phyloP scores from a whole-genome alignment of 2,888 invertebrate genomes.

The Barypeithes pellucidus region DNA sequence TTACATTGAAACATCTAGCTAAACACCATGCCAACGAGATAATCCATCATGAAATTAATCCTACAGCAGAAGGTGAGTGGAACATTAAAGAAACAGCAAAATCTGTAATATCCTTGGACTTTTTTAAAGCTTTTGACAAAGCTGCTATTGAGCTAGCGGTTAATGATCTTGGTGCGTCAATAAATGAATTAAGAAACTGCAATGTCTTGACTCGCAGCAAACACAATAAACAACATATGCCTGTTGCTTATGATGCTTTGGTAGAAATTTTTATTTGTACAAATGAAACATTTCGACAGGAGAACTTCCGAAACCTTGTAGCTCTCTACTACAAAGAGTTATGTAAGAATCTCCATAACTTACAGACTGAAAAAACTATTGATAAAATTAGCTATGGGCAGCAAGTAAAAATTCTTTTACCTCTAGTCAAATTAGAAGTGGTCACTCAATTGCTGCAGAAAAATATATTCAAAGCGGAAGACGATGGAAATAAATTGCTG shows the following conservation, averaged over 20 bases:
- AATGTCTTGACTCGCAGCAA: background rate
- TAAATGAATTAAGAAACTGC: background rate
- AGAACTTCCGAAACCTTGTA: slow-evolving; percentile 45
- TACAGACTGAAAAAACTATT: background rate
- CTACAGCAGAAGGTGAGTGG: background rate
- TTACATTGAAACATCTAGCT: background rate
- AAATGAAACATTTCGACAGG: slow-evolving; percentile 45
- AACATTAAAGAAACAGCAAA: background rate
- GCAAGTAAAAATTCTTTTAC: slow-evolving; percentile 35
- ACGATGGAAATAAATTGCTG: slow-evolving; percentile 1
- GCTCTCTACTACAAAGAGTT: slow-evolving; percentile 48
- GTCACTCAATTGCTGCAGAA: background rate
- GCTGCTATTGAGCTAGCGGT: background rate
- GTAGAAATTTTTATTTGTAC: slow-evolving; percentile 42
- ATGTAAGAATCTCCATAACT: background rate
- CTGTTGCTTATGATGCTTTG: slow-evolving; percentile 46
- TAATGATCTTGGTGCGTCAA: background rate
- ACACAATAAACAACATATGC: slow-evolving; percentile 1
- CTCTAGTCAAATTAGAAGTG: slow-evolving; percentile 35
- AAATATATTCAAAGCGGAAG: background rate
- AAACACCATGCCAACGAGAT: background rate
- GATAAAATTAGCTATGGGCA: slow-evolving; percentile 16
- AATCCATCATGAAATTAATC: background rate
- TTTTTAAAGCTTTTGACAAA: background rate
- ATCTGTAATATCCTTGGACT: background rate